A percentile compares a stretch with the other conserved stretches of the same genome.
phyloP scores from a whole-genome alignment of 2,797 vertebrate genomes.

The Xenops minutus region DNA sequence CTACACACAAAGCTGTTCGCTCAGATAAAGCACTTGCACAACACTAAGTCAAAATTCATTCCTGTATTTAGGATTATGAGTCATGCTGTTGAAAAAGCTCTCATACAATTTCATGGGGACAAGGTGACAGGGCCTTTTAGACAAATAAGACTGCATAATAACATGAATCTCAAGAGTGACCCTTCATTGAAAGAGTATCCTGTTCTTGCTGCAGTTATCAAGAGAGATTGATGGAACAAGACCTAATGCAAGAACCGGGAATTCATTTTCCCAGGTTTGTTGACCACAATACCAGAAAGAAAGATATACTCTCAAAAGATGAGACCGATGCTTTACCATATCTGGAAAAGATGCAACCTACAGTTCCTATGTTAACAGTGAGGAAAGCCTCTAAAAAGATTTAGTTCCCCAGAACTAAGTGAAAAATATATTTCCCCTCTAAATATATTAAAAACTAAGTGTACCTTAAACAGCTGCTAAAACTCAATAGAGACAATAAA shows the following conservation, averaged over 20 bases:
- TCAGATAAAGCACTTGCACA: slow-evolving; percentile 25
- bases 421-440: not conserved
- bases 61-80: slow-evolving; percentile 39
- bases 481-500: not conserved
- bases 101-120: not conserved
- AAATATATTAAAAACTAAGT: not conserved
- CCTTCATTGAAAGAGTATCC: not conserved
- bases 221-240: not conserved
- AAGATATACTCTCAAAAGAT: not conserved
- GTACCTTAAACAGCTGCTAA: not conserved
- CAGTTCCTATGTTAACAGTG: not conserved
- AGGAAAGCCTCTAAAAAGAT: not conserved
- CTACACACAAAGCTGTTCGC: not conserved
- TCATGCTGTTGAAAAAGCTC: slow-evolving; percentile 29
- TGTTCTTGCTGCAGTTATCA: not conserved
- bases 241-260: not conserved
- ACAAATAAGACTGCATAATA: not conserved
- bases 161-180: not conserved
- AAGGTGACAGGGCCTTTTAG: not conserved
- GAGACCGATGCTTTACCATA: fast-evolving
- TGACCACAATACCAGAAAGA: not conserved
- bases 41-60: slow-evolving; percentile 17
- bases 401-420: not conserved
- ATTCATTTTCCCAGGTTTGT: not conserved
- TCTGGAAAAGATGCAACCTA: not conserved